A percentile compares a stretch with the other conserved stretches of the same genome.
These are phyloP conservation scores for Adelphocoris suturalis DNA, from an alignment of 2,888 invertebrate genomes.

Conservation along the genomic window DNA sequence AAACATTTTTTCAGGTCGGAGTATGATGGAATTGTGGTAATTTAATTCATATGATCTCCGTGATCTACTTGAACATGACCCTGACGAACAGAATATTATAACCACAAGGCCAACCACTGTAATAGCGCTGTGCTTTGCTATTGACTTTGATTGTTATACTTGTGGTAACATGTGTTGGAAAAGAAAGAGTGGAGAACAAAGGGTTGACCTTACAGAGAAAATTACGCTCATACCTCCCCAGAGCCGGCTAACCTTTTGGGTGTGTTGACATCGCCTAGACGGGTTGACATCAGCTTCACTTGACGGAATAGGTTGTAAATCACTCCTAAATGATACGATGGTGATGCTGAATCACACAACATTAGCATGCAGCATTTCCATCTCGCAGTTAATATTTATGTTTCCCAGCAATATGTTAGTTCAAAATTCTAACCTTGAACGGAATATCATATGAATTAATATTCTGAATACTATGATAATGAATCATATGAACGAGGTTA, in stretches of 20 bases:
- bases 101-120: background rate
- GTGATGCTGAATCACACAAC: no score
- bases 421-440: no score
- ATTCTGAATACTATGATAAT: no score
- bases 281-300: background rate
- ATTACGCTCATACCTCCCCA: background rate
- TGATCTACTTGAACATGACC: background rate
- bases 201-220: constrained; percentile 12
- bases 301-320: background rate
- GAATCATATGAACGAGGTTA: no score
- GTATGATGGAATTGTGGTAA: no score
- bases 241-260: background rate
- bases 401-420: no score
- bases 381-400: no score
- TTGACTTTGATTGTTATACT: constrained; percentile 19
- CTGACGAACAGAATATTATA: background rate
- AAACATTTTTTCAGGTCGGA: no score
- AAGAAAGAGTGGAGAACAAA: background rate
- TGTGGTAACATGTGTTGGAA: background rate
- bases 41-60: no score
- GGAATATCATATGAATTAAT: no score
- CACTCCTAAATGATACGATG: background rate
- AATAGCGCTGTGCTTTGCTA: background rate
- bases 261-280: background rate
- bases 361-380: no score